phyloP scores from a whole-genome alignment of 2,797 vertebrate species.

The Leucoraja ocellata region DNA sequence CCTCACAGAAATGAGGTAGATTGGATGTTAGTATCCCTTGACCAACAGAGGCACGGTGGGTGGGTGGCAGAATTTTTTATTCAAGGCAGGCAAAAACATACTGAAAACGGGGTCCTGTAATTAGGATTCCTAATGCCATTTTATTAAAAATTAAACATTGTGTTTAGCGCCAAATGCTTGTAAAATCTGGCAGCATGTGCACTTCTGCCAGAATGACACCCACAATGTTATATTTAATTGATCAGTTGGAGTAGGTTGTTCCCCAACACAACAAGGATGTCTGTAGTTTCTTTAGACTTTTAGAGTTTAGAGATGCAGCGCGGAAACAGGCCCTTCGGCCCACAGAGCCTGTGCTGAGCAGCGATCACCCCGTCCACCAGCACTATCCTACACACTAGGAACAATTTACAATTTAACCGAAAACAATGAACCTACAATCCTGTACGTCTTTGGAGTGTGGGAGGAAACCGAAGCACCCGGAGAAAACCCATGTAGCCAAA shows the following conservation, averaged over 20 bases:
- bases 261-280: background rate
- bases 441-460: too few species aligned
- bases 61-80: background rate
- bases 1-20: background rate
- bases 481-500: too few species aligned
- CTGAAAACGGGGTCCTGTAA: background rate
- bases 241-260: background rate
- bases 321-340: too few species aligned
- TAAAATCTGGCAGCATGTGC: background rate
- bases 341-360: too few species aligned
- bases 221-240: background rate
- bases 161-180: background rate
- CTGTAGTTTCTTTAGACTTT: too few species aligned
- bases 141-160: background rate
- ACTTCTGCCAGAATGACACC: too few species aligned
- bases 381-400: too few species aligned
- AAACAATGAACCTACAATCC: too few species aligned
- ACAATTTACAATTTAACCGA: too few species aligned
- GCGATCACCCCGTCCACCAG: too few species aligned
- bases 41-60: background rate
- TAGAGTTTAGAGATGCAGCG: too few species aligned
- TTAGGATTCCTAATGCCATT: background rate
- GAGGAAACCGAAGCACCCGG: too few species aligned
- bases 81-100: background rate
- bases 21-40: background rate